A percentile compares a stretch with the other conserved stretches of the same genome.
Evolutionary conservation across 23 tunicate species (phyloP).

Genomic region (Botrylloides violaceus): DNA sequence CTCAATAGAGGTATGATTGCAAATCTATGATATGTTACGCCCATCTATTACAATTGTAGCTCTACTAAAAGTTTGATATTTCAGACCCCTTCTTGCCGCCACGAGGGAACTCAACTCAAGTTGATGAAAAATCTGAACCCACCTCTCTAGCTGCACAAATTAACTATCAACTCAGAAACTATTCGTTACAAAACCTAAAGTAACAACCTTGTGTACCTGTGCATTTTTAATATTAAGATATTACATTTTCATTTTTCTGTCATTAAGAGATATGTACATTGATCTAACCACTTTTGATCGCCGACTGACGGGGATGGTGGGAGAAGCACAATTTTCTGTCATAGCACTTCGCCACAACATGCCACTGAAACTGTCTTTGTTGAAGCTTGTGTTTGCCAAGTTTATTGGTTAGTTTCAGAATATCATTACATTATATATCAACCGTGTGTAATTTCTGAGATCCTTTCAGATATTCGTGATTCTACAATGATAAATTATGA

Average conservation of each 20-base stretch:
- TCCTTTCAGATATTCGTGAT: slow-evolving; percentile 30
- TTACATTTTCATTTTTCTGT: slow-evolving; percentile 4
- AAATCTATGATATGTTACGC: background rate
- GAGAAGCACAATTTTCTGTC: slow-evolving; percentile 52
- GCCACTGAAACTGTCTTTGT: slow-evolving; percentile 48
- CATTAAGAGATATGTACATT: slow-evolving; percentile 86
- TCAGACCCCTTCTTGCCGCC: background rate
- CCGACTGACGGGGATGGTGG: slow-evolving; percentile 55
- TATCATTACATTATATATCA: background rate
- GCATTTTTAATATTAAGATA: background rate
- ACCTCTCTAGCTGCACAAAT: background rate
- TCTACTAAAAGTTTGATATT: background rate
- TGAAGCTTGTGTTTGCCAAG: slow-evolving; percentile 38
- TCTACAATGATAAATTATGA: slow-evolving; percentile 48
- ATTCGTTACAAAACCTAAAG: background rate
- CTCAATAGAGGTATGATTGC: too few relatives aligned
- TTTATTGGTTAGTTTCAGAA: slow-evolving; percentile 37
- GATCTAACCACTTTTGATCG: slow-evolving; percentile 72
- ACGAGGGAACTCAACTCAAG: background rate
- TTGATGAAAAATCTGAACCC: background rate
- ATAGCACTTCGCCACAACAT: slow-evolving; percentile 50
- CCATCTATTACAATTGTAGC: background rate
- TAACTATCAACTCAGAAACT: background rate
- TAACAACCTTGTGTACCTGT: background rate
- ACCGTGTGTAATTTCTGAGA: background rate